Conservation (phyloP, 2,797 vertebrate genomes). For the Oryzias dopingdopingensis region DNA sequence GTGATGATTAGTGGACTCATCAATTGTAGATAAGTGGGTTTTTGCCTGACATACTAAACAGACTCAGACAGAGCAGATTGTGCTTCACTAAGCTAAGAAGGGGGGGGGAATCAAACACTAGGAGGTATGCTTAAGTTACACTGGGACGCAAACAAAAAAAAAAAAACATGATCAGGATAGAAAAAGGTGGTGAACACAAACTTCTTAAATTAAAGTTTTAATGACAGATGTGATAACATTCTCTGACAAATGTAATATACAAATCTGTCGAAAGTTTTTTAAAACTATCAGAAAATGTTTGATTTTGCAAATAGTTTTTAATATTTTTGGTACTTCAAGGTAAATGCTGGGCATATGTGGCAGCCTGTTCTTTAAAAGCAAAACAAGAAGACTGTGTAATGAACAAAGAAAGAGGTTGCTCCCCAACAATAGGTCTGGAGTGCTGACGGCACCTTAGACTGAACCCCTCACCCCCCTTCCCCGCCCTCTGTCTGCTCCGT, state of each 20-base stretch:
- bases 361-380: conserved; percentile 30
- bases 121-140: conserved; percentile 35
- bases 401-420: conserved; percentile 64
- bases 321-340: too few species aligned
- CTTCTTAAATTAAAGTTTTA: conserved; percentile 27
- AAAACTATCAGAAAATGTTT: too few species aligned
- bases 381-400: conserved; percentile 20
- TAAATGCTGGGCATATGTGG: too few species aligned
- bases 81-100: conserved; percentile 54
- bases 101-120: conserved; percentile 64
- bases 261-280: too few species aligned
- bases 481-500: conserved; percentile 59
- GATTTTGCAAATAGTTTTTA: too few species aligned
- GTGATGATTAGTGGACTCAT: conserved; percentile 13
- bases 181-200: conserved; percentile 22
- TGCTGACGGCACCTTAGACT: conserved; percentile 68
- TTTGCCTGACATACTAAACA: conserved; percentile 49
- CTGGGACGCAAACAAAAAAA: conserved; percentile 47
- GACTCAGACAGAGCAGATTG: conserved; percentile 67
- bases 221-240: conserved; percentile 38
- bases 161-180: conserved; percentile 40
- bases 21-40: conserved; percentile 23
- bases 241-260: neutral
- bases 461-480: conserved; percentile 36
- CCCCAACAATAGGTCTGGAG: conserved; percentile 66